Percentiles rank a stretch among this genome's conserved stretches.
These are phyloP conservation scores for Ornithoptera alexandrae DNA, from an alignment of 2,888 invertebrate species.

Conservation along the genomic window DNA sequence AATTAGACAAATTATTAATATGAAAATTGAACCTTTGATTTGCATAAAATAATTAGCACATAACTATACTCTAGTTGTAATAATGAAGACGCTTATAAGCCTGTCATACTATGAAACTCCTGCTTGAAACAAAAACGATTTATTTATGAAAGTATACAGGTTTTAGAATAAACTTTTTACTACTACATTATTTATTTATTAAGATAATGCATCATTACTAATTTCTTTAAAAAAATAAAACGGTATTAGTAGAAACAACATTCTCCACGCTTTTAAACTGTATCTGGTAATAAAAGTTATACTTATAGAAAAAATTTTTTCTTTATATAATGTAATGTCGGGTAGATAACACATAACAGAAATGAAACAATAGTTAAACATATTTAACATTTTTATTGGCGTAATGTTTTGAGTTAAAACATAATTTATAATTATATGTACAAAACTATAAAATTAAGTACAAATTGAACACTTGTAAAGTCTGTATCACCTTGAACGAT, in stretches of 20 bases:
- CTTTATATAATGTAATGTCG: neutral
- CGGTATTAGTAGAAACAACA: too few relatives aligned
- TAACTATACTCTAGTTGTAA: neutral
- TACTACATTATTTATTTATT: too few relatives aligned
- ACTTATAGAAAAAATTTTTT: too few relatives aligned
- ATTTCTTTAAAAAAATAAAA: too few relatives aligned
- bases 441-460: constrained; percentile 58
- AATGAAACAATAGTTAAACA: constrained; percentile 28
- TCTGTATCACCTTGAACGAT: constrained; percentile 18
- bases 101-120: neutral
- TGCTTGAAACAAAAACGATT: too few relatives aligned
- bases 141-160: too few relatives aligned
- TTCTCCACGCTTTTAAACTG: too few relatives aligned
- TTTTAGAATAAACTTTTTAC: too few relatives aligned
- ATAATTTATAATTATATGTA: constrained; percentile 53
- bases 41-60: neutral
- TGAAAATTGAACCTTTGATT: neutral
- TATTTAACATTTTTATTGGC: constrained; percentile 40
- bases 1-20: neutral
- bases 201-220: too few relatives aligned
- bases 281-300: too few relatives aligned
- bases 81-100: neutral
- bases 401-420: constrained; percentile 34
- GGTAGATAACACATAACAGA: neutral
- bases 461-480: constrained; percentile 31